Evolutionary conservation across 92 coral and sea anemone genomes (phyloP).

Genomic region (Nematostella vectensis): DNA sequence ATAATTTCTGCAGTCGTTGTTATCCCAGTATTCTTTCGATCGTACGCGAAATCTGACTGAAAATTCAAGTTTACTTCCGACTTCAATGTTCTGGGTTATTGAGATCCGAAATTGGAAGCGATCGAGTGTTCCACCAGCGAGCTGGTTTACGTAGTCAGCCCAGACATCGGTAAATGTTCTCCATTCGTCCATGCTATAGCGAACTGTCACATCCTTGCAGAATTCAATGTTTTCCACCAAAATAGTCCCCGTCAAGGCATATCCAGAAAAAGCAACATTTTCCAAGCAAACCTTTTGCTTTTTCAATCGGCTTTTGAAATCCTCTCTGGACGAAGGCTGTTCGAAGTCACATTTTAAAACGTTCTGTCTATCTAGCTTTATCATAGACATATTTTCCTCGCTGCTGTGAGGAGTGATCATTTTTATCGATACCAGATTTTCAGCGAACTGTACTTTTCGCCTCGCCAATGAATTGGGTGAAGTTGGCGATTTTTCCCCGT

Average conservation of each 20-base stretch:
- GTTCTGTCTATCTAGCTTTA: conserved; percentile 17
- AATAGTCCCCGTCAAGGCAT: conserved; percentile 78
- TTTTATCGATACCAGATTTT: conserved; percentile 82
- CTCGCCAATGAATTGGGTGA: conserved; percentile 14
- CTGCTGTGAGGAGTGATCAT: conserved; percentile 82
- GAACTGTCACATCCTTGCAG: conserved; percentile 65
- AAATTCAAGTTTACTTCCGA: conserved; percentile 65
- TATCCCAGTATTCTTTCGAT: conserved; percentile 86
- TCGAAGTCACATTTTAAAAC: conserved; percentile 18
- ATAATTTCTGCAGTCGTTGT: conserved; percentile 59
- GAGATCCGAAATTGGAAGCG: conserved; percentile 77
- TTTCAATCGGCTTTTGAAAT: conserved; percentile 44
- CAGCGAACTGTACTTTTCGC: conserved; percentile 91
- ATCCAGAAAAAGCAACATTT: conserved; percentile 75
- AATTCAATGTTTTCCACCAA: conserved; percentile 74
- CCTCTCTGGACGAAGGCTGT: conserved; percentile 61
- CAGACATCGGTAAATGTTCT: conserved; percentile 49
- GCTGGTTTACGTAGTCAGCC: conserved; percentile 82
- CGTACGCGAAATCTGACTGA: conserved; percentile 71
- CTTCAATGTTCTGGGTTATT: conserved; percentile 53
- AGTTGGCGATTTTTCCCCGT: background rate
- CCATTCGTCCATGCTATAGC: conserved; percentile 72
- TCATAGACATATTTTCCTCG: conserved; percentile 60
- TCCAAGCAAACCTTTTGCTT: conserved; percentile 80
- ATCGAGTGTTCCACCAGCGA: conserved; percentile 67